phyloP scores from a whole-genome alignment of 30 jellyfish, hydroid and myxozoan genomes.

The Cassiopea xamachana region DNA sequence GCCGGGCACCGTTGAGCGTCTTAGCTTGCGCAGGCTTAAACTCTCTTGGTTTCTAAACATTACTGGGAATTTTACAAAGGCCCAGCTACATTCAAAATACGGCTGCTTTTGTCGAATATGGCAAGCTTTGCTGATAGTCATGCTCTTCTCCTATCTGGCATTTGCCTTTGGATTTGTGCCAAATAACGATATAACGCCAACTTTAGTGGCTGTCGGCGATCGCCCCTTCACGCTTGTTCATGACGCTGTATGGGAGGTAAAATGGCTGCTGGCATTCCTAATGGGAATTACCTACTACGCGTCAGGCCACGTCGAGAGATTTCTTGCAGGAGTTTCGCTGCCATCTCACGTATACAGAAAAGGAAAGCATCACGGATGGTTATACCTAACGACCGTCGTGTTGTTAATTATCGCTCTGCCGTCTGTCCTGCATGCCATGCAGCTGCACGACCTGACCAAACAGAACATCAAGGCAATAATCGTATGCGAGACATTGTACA shows the following conservation, averaged over 20 bases:
- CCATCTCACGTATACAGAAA: slow-evolving; percentile 1
- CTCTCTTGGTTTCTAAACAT: not conserved
- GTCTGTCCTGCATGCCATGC: slow-evolving; percentile 4
- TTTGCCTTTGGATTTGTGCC: slow-evolving; percentile 23
- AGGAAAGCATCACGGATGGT: slow-evolving; percentile 9
- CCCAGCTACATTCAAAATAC: slow-evolving; percentile 13
- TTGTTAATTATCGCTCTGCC: slow-evolving; percentile 14
- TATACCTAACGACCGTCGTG: not conserved
- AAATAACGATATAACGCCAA: not conserved
- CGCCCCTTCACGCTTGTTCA: slow-evolving; percentile 47
- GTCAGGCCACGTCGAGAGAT: slow-evolving; percentile 61
- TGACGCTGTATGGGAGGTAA: slow-evolving; percentile 54
- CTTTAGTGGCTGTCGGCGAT: slow-evolving; percentile 7
- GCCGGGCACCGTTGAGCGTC: slow-evolving; percentile 26
- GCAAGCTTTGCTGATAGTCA: not conserved
- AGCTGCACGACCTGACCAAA: slow-evolving; percentile 10
- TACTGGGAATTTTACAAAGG: slow-evolving; percentile 44
- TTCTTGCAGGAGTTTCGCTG: slow-evolving; percentile 17
- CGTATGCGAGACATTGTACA: slow-evolving; percentile 6
- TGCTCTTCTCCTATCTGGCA: slow-evolving; percentile 4
- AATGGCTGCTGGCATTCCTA: slow-evolving; percentile 60
- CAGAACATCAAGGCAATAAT: no score
- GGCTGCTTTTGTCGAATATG: slow-evolving; percentile 10
- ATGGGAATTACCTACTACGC: slow-evolving; percentile 41
- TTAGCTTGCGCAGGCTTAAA: slow-evolving; percentile 6